Evolutionary conservation across 2,888 invertebrate species (phyloP).

Genomic region (Gastracanthus pulcherrimus): DNA sequence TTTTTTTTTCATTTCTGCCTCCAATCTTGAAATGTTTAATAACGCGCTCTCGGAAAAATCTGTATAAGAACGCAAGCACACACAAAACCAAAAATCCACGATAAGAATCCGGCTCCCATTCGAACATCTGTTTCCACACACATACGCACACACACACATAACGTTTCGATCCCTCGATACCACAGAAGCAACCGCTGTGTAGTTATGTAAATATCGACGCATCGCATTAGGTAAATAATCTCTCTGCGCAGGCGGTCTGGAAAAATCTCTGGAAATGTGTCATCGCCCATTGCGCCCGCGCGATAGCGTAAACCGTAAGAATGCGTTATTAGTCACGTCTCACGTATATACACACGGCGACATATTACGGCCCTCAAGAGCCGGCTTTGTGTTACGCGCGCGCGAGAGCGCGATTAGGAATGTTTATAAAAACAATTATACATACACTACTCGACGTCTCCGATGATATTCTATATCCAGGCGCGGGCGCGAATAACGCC

Average conservation of each 20-base stretch:
- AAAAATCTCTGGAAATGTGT: conserved; percentile 7
- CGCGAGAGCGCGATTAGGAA: neutral
- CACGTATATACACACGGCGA: neutral
- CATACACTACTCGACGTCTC: too few species aligned
- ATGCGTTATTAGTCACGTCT: conserved; percentile 3
- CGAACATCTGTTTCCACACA: neutral
- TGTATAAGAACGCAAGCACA: too few species aligned
- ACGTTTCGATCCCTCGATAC: neutral
- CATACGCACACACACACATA: too few species aligned
- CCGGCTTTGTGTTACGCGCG: conserved; percentile 3
- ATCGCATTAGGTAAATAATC: conserved; percentile 5
- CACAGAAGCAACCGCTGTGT: neutral
- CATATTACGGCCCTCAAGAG: neutral
- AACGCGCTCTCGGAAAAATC: too few species aligned
- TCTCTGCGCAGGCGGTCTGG: neutral
- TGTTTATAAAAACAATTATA: conserved; percentile 4
- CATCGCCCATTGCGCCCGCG: too few species aligned
- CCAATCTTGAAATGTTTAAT: too few species aligned
- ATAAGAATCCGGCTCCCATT: neutral
- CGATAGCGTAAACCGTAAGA: neutral
- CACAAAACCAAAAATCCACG: too few species aligned
- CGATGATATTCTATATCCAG: conserved; percentile 1
- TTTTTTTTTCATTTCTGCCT: too few species aligned
- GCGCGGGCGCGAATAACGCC: too few species aligned
- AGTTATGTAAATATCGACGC: conserved; percentile 4